Evolutionary conservation across 1,140 invertebrate species (phyloP).

Genomic region (silkworm (Bombyx mori)): DNA sequence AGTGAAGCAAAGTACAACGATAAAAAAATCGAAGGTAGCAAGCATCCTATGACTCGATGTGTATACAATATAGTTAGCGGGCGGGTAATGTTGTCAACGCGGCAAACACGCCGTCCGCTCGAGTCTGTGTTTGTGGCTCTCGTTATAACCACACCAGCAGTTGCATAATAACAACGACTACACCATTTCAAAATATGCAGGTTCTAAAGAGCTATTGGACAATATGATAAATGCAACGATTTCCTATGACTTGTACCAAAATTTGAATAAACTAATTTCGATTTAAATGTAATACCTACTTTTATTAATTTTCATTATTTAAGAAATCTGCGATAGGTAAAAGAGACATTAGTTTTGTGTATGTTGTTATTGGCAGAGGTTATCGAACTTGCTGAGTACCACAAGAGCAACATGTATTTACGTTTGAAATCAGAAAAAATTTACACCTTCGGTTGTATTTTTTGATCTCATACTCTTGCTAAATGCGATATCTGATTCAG

Average conservation of each 20-base stretch:
- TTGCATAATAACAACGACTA: slow-evolving; percentile 13
- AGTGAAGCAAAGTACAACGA: too few relatives aligned
- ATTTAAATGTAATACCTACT: too few relatives aligned
- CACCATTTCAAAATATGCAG: too few relatives aligned
- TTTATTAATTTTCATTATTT: too few relatives aligned
- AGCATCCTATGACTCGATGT: slow-evolving; percentile 24
- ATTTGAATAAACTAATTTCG: too few relatives aligned
- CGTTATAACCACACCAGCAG: slow-evolving; percentile 19
- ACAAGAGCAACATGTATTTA: slow-evolving; percentile 40
- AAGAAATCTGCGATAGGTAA: too few relatives aligned
- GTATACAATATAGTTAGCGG: slow-evolving; percentile 33
- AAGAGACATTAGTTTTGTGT: too few relatives aligned
- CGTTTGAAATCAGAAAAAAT: slow-evolving; percentile 51
- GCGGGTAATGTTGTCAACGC: slow-evolving; percentile 44
- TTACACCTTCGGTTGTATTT: slow-evolving; percentile 45
- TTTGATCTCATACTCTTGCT: slow-evolving; percentile 36
- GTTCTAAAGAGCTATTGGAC: too few relatives aligned
- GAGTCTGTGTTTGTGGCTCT: slow-evolving; percentile 32
- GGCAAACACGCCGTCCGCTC: slow-evolving; percentile 29
- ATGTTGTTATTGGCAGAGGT: slow-evolving; percentile 18
- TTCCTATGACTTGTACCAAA: too few relatives aligned
- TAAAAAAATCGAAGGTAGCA: too few relatives aligned
- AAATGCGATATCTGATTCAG: slow-evolving; percentile 45
- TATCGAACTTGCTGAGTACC: slow-evolving; percentile 29
- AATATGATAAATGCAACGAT: too few relatives aligned